Evolutionary conservation across 2,113 vertebrate species (phyloP), one percentile per base, ranked within the genome.

Genomic region (Perognathus longimembris): DNA sequence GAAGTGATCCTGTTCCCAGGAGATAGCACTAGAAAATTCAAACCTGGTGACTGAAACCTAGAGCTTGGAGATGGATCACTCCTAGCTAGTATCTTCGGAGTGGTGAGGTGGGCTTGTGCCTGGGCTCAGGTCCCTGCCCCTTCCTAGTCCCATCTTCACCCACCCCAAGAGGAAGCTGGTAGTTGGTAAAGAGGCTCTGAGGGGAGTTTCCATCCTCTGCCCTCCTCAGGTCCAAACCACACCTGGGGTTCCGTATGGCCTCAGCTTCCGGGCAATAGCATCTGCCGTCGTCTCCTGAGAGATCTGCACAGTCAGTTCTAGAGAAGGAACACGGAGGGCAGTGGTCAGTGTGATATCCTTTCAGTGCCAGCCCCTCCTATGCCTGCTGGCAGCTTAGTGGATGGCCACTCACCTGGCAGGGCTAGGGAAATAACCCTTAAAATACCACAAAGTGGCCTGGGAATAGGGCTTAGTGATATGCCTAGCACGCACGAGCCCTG

Each of bases 281-380:
- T 99, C 99, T 4, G 98, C 99, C 0, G 98, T 98, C 0, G 99
- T 99, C 98, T 98, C 98, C 92, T 99, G 99, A 0, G 99, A 99
- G 84, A 99, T 99, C 85, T 99, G 98, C 92, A 99, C 99, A 3
- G 99, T 98, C 50, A 99, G 97, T 85, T 98, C 98, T 98, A 96
- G 71, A 94, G 18, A 92, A 92, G 0, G 66, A 96, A 81, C 8
- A 76, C 2, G 6, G 66, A 78, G 40, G 17, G 12, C 40, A 74
- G 36, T 24, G 22, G 84, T 95, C 54, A 81, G 85, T 45, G 50
- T 61, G 36, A 90, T 3, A n/a, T 57, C 45, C 50, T 83, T 77
- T 76, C 50, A 90, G 38, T 22, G 21, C 28, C 45, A 74, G 7
- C 42, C 34, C 88, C 73, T 30, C 88, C 73, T 30, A 28, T 20